Base-by-base conservation (phyloP, 1,140 invertebrate genomes). In the Cyphomyrmex costatus region DNA sequence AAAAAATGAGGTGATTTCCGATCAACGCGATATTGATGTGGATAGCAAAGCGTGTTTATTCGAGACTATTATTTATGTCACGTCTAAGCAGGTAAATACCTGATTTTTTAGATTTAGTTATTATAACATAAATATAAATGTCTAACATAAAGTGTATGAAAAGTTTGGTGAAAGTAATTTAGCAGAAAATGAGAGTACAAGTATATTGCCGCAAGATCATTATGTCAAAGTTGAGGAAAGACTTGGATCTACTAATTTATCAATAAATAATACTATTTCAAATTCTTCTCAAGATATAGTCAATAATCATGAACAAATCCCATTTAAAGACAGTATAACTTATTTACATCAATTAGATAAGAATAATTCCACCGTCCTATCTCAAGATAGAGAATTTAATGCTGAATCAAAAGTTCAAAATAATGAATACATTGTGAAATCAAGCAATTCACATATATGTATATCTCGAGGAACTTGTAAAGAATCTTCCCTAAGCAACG, bases 131-230 rank as follows among this genome's bases (percentile, higher is more conserved):
- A 27, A 61, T 77, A 7, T 12, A 68, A 42, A 61, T 10, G 6
- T 70, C 24, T 66, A 63, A 84, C 16, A 33, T 36, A 80, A 70
- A 80, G 36, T 70, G 3, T 24, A 68, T 61, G 36, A 8, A 53
- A 90, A 93, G 91, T 86, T 93, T 68, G 89, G 92, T 70, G 91
- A 92, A 58, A 91, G 90, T 30, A 93, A 89, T 88, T 30, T 92
- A 21, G 92, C 92, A n/a, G 88, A 93, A 71, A 89, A 92, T 16
- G 92, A 92, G 16, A 90, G 73, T 24, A 86, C 66, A 27, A 89
- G 89, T 24, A 86, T 85, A 24, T 36, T 91, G 53, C 76, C 88
- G 0, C 89, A 91, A 58, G 90, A 93, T 65, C 78, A 89, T 51
- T 79, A 92, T 1, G 30, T 90, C 7, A 91, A 93, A 68, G 79